Conservation (phyloP, 2,888 invertebrate genomes). For the Julus scanicus region DNA sequence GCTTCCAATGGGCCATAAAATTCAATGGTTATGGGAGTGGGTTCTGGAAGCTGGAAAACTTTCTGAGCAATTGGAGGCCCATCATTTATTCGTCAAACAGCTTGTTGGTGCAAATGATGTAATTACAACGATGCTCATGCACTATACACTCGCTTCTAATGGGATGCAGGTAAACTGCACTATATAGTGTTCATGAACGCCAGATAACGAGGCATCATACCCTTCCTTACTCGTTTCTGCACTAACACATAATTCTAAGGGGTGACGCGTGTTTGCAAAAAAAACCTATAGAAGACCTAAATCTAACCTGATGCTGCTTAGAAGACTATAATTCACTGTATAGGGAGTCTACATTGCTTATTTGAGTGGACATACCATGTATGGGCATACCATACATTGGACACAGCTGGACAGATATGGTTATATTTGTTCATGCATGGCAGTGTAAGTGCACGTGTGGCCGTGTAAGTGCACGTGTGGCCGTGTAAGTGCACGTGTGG, state of each 20-base stretch:
- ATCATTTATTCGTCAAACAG: slow-evolving; percentile 47
- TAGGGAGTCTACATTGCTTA: no score
- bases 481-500: no score
- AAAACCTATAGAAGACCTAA: not conserved
- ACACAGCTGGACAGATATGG: no score
- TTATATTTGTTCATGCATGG: no score
- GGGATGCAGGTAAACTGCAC: slow-evolving; percentile 36
- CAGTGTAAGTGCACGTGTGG: no score
- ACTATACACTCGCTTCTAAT: not conserved
- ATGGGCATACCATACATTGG: no score
- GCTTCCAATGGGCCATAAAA: slow-evolving; percentile 45
- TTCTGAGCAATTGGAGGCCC: slow-evolving; percentile 43
- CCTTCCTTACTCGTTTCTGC: not conserved
- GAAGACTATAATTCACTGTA: no score
- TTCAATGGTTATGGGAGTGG: slow-evolving; percentile 36
- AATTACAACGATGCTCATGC: slow-evolving; percentile 13
- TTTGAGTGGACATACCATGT: no score
- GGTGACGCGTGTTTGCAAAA: not conserved
- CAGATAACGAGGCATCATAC: not conserved
- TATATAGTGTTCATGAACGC: no score
- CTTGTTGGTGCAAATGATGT: slow-evolving; percentile 47
- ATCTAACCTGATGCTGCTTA: not conserved
- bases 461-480: no score
- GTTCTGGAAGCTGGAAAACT: not conserved
- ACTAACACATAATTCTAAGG: not conserved